A percentile compares a stretch with the other conserved stretches of the same genome.
These are phyloP conservation scores for Rallus crepitans DNA, from an alignment of 2,797 vertebrate genomes.

Conservation along the genomic window DNA sequence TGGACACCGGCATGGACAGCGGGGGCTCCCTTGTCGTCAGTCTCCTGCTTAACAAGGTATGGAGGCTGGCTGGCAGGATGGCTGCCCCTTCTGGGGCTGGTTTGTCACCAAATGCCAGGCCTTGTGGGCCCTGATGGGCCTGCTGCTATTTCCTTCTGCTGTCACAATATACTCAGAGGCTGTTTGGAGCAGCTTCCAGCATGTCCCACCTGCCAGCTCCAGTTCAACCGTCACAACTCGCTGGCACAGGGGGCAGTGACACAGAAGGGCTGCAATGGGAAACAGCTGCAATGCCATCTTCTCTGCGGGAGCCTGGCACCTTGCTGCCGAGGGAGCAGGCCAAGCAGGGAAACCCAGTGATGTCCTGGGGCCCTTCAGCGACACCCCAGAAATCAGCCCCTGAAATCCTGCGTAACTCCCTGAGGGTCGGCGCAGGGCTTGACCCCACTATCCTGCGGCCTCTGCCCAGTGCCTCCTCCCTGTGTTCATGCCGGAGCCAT, in stretches of 20 bases:
- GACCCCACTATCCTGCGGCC: neutral
- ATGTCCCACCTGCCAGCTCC: neutral
- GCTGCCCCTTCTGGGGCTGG: neutral
- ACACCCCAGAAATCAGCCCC: neutral
- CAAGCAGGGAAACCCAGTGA: neutral
- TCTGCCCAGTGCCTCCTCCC: neutral
- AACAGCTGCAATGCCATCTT: slow-evolving; percentile 21
- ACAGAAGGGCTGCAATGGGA: neutral
- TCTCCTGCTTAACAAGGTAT: slow-evolving; percentile 85
- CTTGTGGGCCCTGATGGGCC: neutral
- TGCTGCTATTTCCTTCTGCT: neutral
- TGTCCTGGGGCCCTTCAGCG: neutral
- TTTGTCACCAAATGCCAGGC: neutral
- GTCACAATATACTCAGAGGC: neutral
- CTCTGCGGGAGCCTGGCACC: neutral
- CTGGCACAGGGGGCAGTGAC: neutral
- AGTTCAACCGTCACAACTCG: neutral
- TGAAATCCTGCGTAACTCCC: neutral
- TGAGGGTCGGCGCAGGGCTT: neutral
- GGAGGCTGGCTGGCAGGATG: rapidly evolving
- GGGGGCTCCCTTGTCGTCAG: slow-evolving; percentile 89
- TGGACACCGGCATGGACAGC: slow-evolving; percentile 82
- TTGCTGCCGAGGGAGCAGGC: neutral
- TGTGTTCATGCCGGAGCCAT: neutral
- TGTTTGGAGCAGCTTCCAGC: neutral